phyloP scores from a whole-genome alignment of 1,140 invertebrate genomes.

The Ctenoplectra terminalis region DNA sequence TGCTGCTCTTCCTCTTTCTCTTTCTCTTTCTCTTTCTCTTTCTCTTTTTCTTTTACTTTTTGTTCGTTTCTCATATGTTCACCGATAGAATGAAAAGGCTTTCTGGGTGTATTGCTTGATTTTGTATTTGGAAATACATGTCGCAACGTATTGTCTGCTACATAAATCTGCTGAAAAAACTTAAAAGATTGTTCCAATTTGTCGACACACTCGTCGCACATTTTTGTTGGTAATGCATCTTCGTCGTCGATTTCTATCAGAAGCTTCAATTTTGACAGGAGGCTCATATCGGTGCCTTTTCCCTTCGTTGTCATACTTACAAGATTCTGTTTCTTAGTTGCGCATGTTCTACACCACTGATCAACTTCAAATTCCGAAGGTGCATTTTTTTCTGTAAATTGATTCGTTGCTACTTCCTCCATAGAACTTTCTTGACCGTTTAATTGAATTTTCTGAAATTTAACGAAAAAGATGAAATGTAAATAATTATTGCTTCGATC shows the following conservation, averaged over 20 bases:
- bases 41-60: conserved; percentile 5
- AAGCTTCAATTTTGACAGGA: conserved; percentile 57
- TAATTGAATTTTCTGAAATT: conserved; percentile 31
- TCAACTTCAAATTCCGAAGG: conserved; percentile 36
- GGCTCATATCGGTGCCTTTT: conserved; percentile 40
- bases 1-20: too few relatives aligned
- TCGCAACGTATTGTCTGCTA: conserved; percentile 53
- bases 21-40: conserved; percentile 10
- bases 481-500: not conserved
- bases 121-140: conserved; percentile 49
- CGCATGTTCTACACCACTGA: conserved; percentile 59
- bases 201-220: conserved; percentile 54
- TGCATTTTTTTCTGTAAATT: not conserved
- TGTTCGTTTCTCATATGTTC: conserved; percentile 44
- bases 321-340: conserved; percentile 53
- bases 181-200: conserved; percentile 59
- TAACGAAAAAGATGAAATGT: not conserved
- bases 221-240: conserved; percentile 51
- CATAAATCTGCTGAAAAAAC: conserved; percentile 62
- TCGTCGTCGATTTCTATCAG: conserved; percentile 60
- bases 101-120: not conserved
- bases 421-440: conserved; percentile 33
- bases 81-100: conserved; percentile 30
- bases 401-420: not conserved
- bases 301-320: conserved; percentile 53